Evolutionary conservation across 2,888 invertebrate genomes (phyloP), one percentile per base, ranked within the genome.

Genomic region (Catocala nupta): DNA sequence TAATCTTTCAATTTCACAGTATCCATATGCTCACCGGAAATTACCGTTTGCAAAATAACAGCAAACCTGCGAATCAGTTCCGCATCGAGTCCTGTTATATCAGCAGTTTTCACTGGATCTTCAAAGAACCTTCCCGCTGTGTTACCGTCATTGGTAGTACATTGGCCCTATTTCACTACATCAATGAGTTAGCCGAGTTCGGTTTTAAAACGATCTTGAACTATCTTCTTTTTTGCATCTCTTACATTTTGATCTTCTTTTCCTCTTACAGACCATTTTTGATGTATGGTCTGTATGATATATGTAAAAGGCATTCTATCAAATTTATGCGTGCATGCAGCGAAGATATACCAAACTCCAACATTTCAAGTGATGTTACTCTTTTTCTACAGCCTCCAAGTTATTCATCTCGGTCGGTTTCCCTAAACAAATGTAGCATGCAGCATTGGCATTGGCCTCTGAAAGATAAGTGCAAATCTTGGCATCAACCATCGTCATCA

Each of bases 261-360:
- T 36, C 49, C 12, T 55, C 55, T 49, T 10, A 42, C 44, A 45
- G 58, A 13, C 63, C 58, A 54, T 25, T 36, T 34, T 62, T 62
- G 39, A 63, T 33, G 10, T 63, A 55, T 0, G 51, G 58, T 6
- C 55, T 0, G 11, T 63, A 58, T 0, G 63, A 9, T 6, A 63
- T 63, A 47, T 59, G 59, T 12, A 64, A 16, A 11, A 64, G 55
- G 43, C 59, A 63, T 48, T 63, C 59, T 47, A 58, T 58, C 8
- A 34, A 4, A 47, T 55, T 58, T 10, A 58, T 58, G 10, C 47
- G 45, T 1, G 58, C 58, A 43, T 52, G 58, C 12, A 58, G 16
- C 12, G 58, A 33, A 9, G n/a, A n/a, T n/a, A n/a, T n/a, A n/a
- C n/a, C n/a, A n/a, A n/a, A n/a, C n/a, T n/a, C n/a, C n/a, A n/a